Evolutionary conservation across 2,888 invertebrate genomes (phyloP), one percentile per base, ranked within the genome.

Genomic region (Eristalis intricaria): DNA sequence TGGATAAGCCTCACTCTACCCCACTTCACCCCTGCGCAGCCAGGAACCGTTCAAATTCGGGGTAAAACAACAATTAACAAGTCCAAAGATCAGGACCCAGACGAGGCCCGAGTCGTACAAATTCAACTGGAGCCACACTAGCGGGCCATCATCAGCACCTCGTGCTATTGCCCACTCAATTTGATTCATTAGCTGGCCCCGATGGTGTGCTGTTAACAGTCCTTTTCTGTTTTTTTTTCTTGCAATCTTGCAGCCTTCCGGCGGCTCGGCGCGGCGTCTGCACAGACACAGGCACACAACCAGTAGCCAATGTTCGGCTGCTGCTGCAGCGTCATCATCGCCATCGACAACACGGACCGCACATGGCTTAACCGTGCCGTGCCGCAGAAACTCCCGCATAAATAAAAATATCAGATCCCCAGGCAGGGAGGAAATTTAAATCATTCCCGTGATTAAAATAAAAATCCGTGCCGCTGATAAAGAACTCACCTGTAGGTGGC

Each of bases 61-160:
- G 84, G 87, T 87, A 87, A 87, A 84, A 87, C 90, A 91, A 90
- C 92, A 92, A 92, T 92, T 92, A 92, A 92, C 92, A 92, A 91
- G 92, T 91, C 91, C 91, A 92, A 91, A 92, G 92, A 92, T 92
- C 92, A 92, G 90, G 92, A 92, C 92, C 92, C 87, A 83, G 79
- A 76, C 69, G 56, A 76, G 71, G 75, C 79, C 79, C 79, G 76
- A 79, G 80, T 68, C 68, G 79, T 76, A 84, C 87, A 84, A 84
- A 87, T 87, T 83, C 75, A 87, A 87, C 78, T 74, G 86, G 71
- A 83, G 83, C 70, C 78, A 74, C 61, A 77, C 38, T 29, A 58
- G 35, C 66, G 75, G 84, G 78, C 78, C 83, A 84, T 83, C 87
- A 87, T 80, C 87, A 73, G 87, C 79, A 87, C 84, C 87, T 87